Conservation (phyloP, 2,888 invertebrate genomes). For the Oscheius sp. region DNA sequence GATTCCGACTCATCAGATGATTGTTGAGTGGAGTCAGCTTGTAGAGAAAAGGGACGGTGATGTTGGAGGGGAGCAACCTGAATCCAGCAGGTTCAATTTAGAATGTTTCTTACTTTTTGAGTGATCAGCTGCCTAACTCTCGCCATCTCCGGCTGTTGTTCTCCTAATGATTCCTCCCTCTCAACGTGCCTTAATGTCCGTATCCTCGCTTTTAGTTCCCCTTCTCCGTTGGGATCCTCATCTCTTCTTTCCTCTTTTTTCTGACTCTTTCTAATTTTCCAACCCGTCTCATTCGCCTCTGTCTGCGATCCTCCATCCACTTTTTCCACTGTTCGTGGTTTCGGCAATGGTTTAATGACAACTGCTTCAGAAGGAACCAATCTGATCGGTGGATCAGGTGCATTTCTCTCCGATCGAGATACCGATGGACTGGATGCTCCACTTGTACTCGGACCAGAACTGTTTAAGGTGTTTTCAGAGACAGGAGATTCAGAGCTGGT, state of each 20-base stretch:
- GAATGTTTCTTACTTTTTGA: slow-evolving; percentile 54
- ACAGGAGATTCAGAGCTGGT: slow-evolving; percentile 49
- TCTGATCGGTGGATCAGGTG: slow-evolving; percentile 23
- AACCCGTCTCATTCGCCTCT: slow-evolving; percentile 37
- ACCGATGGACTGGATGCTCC: slow-evolving; percentile 30
- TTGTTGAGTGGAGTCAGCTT: slow-evolving; percentile 30
- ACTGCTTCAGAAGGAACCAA: slow-evolving; percentile 17
- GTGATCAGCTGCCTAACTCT: slow-evolving; percentile 64
- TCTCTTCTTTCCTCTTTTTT: slow-evolving; percentile 28
- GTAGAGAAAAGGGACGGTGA: slow-evolving; percentile 67
- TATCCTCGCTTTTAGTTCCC: slow-evolving; percentile 60
- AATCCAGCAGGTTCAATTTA: neutral
- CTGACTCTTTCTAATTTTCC: slow-evolving; percentile 12
- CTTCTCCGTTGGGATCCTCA: slow-evolving; percentile 34
- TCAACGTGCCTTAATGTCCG: slow-evolving; percentile 61
- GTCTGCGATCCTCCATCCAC: slow-evolving; percentile 50
- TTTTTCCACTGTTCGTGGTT: slow-evolving; percentile 25
- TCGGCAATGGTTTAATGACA: slow-evolving; percentile 20
- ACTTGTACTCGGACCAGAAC: slow-evolving; percentile 27
- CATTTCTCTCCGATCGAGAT: slow-evolving; percentile 2
- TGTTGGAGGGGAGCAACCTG: slow-evolving; percentile 68
- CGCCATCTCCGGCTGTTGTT: slow-evolving; percentile 49
- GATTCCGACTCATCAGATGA: slow-evolving; percentile 34
- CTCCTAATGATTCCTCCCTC: slow-evolving; percentile 30
- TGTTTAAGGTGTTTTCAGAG: neutral